A percentile compares a stretch with the other conserved stretches of the same genome.
Evolutionary conservation across 1,140 invertebrate genomes (phyloP).

Genomic region (Drosophila mauritiana): DNA sequence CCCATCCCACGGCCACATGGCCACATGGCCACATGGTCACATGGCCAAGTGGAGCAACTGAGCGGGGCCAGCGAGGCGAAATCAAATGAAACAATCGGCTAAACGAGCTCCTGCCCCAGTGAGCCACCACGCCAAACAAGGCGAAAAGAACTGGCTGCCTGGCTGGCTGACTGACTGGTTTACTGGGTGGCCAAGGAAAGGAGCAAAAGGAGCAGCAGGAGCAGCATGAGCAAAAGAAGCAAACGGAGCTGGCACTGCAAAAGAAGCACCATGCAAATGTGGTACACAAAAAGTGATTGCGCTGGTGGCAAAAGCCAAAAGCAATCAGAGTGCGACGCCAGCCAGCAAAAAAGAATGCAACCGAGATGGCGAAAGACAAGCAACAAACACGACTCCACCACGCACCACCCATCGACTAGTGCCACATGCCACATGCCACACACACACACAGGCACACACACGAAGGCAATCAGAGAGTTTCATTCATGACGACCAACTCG

Average conservation of each 20-base stretch:
- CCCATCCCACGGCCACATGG: not conserved
- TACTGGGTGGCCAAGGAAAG: too few relatives aligned
- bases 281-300: constrained; percentile 24
- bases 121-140: not conserved
- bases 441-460: constrained; percentile 5
- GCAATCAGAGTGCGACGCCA: constrained; percentile 27
- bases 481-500: constrained; percentile 71
- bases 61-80: constrained; percentile 26
- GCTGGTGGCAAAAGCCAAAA: constrained; percentile 28
- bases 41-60: constrained; percentile 30
- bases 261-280: constrained; percentile 13
- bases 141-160: not conserved
- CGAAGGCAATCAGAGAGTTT: constrained; percentile 36
- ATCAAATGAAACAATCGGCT: constrained; percentile 46
- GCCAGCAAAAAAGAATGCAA: constrained; percentile 61
- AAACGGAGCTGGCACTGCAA: constrained; percentile 9
- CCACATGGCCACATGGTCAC: not conserved
- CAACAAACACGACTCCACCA: constrained; percentile 34
- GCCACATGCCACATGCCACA: constrained; percentile 1
- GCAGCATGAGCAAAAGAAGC: not conserved
- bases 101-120: constrained; percentile 24
- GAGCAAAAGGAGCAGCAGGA: not conserved
- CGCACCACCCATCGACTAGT: constrained; percentile 7
- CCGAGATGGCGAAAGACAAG: constrained; percentile 61
- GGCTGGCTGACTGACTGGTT: too few relatives aligned